Percentiles rank a stretch among this genome's conserved stretches.
Conservation (phyloP, 1,140 invertebrate genomes). For the Tyrophagus putrescentiae region DNA sequence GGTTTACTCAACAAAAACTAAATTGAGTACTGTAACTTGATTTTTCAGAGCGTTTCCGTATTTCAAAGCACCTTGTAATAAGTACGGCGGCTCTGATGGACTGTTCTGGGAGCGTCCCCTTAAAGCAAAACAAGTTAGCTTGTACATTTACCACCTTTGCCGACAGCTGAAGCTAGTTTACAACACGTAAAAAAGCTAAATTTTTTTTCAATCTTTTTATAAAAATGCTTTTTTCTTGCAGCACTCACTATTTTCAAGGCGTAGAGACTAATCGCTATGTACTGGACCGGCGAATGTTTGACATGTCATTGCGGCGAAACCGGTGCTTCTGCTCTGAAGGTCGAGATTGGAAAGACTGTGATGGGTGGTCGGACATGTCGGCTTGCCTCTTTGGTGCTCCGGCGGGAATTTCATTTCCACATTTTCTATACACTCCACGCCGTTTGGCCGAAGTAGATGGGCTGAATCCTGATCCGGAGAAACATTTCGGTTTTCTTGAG, state of each 20-base stretch:
- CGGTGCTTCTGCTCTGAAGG: slow-evolving; percentile 4
- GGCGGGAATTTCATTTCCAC: slow-evolving; percentile 6
- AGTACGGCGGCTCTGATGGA: neutral
- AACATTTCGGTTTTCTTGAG: neutral
- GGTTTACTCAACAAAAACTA: neutral
- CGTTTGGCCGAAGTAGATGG: neutral
- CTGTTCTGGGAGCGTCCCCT: neutral
- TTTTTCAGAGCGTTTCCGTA: slow-evolving; percentile 1
- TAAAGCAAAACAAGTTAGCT: neutral
- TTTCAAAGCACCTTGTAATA: neutral
- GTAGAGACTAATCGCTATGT: neutral
- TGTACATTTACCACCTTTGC: neutral
- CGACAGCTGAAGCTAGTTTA: neutral
- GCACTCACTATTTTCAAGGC: neutral
- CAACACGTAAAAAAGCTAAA: neutral
- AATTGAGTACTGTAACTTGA: neutral
- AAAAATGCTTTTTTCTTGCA: neutral
- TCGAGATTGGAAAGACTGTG: neutral
- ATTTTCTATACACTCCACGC: neutral
- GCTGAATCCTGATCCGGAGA: neutral
- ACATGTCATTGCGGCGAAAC: neutral
- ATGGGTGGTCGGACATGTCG: neutral
- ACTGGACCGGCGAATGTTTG: neutral
- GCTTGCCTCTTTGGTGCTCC: neutral
- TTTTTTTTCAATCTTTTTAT: too few relatives aligned